Evolutionary conservation across 2,888 invertebrate species (phyloP), one percentile per base, ranked within the genome.

Genomic region (Troilus luridus): DNA sequence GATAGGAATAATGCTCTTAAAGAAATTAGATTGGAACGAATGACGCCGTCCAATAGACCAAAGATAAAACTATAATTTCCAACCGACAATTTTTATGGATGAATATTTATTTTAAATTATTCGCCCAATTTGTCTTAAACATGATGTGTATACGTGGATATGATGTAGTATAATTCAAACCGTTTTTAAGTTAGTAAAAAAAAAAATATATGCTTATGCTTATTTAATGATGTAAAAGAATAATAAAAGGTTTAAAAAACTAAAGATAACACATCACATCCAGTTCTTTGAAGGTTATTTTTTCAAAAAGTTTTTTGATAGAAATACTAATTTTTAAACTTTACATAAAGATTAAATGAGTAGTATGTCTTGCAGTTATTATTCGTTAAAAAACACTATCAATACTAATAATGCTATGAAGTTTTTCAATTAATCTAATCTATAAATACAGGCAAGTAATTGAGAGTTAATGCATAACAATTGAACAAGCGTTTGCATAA

Each of bases 151-250:
- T 24, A 24, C n/a, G 67, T 24, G n/a, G n/a, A 67, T 24, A 67
- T n/a, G 11, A n/a, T 27, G 7, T 72, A 14, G 27, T 12, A 27
- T 72, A 72, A 72, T 19, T 27, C 67, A 24, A 72, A 72, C 72
- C 72, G 7, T 27, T 41, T 77, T 77, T 41, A 77, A 41, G 41
- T 7, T 17, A 7, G 64, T 27, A 72, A 72, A 72, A 72, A 41
- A 77, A 17, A n/a, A 41, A 17, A 77, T 41, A 27, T 5, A 77
- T 17, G 27, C 17, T 19, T 41, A 77, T 77, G 27, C 27, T 41
- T 77, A 77, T 77, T 77, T 77, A 77, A 77, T 77, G 72, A 77
- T 77, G 72, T 19, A 77, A 77, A 27, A 7, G 14, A 7, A 77
- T 77, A 41, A 77, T 77, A 17, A 77, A 41, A 77, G 72, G 72